Conservation (phyloP, 2,113 vertebrate genomes). For the Siniperca chuatsi region DNA sequence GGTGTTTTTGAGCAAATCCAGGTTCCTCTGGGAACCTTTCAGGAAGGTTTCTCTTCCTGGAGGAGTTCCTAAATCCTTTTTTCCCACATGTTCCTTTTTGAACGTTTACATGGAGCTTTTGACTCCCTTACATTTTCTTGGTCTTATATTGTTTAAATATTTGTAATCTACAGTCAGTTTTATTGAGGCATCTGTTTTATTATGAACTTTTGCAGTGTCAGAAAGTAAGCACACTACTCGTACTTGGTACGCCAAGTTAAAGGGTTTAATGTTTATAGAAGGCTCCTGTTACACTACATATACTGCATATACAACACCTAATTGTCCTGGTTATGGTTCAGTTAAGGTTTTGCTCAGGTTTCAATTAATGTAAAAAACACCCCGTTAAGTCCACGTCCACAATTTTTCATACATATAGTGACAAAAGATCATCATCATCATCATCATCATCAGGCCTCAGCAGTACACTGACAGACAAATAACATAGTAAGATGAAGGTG, state of each 20-base stretch:
- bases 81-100: not conserved
- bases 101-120: not conserved
- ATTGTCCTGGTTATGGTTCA: not conserved
- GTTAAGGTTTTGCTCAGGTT: not conserved
- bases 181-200: not conserved
- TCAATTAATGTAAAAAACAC: constrained; percentile 16
- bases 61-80: not conserved
- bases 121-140: not conserved
- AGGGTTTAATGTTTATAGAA: not conserved
- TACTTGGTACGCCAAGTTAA: not conserved
- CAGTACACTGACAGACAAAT: not conserved
- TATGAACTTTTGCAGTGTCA: not conserved
- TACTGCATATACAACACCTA: not conserved
- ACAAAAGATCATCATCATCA: not conserved
- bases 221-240: not conserved
- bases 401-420: not conserved
- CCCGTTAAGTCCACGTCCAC: not conserved
- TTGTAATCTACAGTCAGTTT: not conserved
- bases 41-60: not conserved
- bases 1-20: not conserved
- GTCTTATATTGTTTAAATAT: constrained; percentile 3
- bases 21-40: not conserved
- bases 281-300: not conserved
- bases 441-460: not conserved
- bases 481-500: not conserved